phyloP scores from a whole-genome alignment of 1,140 invertebrate genomes.

The Scaptomyza hsui region DNA sequence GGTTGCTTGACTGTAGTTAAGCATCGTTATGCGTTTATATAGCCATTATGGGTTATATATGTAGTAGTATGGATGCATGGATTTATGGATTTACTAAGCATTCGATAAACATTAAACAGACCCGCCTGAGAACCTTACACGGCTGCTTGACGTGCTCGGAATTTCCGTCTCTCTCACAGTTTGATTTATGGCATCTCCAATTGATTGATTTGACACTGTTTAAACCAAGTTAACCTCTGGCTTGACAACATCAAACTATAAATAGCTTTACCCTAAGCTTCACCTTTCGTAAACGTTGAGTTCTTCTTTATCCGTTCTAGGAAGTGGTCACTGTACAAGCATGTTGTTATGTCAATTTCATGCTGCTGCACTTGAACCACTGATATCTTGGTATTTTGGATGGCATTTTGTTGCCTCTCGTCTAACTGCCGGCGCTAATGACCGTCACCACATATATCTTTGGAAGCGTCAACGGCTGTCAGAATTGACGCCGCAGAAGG shows the following conservation, averaged over 20 bases:
- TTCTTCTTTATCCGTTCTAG: neutral
- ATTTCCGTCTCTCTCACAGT: constrained; percentile 56
- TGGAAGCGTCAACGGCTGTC: constrained; percentile 54
- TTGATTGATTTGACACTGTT: constrained; percentile 61
- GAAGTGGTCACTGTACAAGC: neutral
- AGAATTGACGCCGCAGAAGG: constrained; percentile 60
- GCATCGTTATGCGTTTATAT: constrained; percentile 59
- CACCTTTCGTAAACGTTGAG: too few species aligned
- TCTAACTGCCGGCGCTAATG: constrained; percentile 48
- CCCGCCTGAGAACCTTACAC: constrained; percentile 52
- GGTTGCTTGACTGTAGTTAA: constrained; percentile 14
- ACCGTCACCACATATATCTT: constrained; percentile 52
- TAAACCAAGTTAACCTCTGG: neutral
- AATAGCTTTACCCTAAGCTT: neutral
- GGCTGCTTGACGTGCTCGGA: constrained; percentile 55
- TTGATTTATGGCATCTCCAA: constrained; percentile 45
- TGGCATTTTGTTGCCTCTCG: constrained; percentile 4
- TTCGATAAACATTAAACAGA: constrained; percentile 38
- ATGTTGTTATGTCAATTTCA: neutral
- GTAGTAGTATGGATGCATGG: constrained; percentile 39
- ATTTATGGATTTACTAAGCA: constrained; percentile 34
- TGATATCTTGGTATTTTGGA: constrained; percentile 65
- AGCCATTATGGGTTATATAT: constrained; percentile 55
- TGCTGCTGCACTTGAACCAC: constrained; percentile 67
- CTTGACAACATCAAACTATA: neutral